Evolutionary conservation across 2,797 vertebrate genomes (phyloP), one percentile per base, ranked within the genome.

Genomic region (Hippopotamyrus pictus): DNA sequence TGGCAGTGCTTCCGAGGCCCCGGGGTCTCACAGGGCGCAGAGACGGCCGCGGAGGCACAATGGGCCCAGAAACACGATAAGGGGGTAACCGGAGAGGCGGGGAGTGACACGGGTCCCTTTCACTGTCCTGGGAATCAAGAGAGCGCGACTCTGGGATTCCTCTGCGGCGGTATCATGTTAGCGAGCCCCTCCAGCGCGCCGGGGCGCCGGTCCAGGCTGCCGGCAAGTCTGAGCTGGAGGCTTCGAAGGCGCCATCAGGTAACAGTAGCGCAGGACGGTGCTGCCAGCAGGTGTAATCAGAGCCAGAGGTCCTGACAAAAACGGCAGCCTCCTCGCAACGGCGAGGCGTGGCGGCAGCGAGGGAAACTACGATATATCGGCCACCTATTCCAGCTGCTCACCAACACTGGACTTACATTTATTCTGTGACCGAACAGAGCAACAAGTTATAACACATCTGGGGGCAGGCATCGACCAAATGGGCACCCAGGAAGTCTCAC

Each of bases 271-370:
- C 93, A 93, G 93, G 92, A 89, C 90, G 92, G 92, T 92, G 93
- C 95, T 96, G 96, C 95, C 97, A 97, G 95, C 95, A 95, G 94
- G 94, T 95, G 97, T 97, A 99, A 99, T 96, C 95, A 91, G 97
- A 98, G 97, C 96, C 96, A 95, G 91, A 95, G 96, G 96, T 95
- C 94, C 94, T 94, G 96, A 96, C 95, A 93, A 95, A 96, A 96
- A 95, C 95, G 91, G 94, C 93, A 88, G 22, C 89, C 93, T 92
- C 92, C 92, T 94, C 94, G 92, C 94, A 92, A 93, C 92, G 92
- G 91, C 93, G 92, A 91, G 84, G 73, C 85, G 25, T 19, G 59
- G 87, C 88, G 89, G 59, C 59, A 69, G 88, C 84, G 89, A 88
- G 65, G 65, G 29, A 53, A 76, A 19, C 50, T 33, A 33, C 46